Base-by-base conservation (phyloP, 2,797 vertebrate genomes). In the Gallinago nigripennis region DNA sequence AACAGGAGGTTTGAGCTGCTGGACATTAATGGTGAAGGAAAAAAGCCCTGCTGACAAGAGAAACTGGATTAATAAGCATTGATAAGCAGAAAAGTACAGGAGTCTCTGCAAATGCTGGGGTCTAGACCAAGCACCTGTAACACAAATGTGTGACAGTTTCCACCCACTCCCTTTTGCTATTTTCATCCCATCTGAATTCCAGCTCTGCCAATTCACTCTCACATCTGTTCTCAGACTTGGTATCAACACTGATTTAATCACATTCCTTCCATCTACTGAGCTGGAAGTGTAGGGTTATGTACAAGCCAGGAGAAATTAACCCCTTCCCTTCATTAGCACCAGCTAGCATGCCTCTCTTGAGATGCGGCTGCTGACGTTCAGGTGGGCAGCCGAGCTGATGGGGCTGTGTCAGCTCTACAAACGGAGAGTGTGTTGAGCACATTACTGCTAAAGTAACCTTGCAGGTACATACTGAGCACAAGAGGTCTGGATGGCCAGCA, bases 111-210 rank as follows among this genome's bases (percentile, higher is more conserved):
- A 90, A 92, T 39, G 48, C n/a, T 84, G 66, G 27, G 86, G 93
- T 92, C 86, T 93, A 95, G 88, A 96, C 92, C 51, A 80, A 85
- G 81, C 80, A 97, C 95, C 96, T 95, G 92, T 95, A 93, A 80
- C 75, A 90, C 88, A 86, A 95, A 90, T 53, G 58, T 90, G 48
- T 89, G 93, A 87, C 86, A 64, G 66, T 77, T 96, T 66, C 80
- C 68, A 92, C 80, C 88, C 86, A 90, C 88, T 95, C 94, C 30
- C 16, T 90, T 88, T 88, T 88, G 73, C 94, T 96, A 94, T 95
- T 96, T 97, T 91, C 79, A 75, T 95, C 90, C 83, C 48, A 48
- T 88, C 45, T 90, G 87, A 95, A 91, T 94, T 92, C 83, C 73
- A 68, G 53, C 88, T 86, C 80, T 82, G 90, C 87, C 88, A 94